phyloP scores from a whole-genome alignment of 2,888 invertebrate genomes.

The Gibbula magus region DNA sequence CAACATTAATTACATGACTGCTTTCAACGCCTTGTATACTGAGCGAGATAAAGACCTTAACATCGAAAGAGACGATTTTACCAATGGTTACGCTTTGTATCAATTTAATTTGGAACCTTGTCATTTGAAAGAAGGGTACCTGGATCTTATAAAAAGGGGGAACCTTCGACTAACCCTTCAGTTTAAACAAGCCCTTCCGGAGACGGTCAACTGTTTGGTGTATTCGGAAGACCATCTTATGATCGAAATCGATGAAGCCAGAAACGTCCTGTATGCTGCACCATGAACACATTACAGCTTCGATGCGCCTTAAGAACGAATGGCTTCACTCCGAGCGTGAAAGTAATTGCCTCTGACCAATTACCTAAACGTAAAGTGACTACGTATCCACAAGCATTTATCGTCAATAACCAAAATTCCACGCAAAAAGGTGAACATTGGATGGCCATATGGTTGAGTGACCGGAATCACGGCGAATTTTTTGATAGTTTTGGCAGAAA shows the following conservation, averaged over 20 bases:
- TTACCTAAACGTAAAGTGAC: not conserved
- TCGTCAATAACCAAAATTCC: not conserved
- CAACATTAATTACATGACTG: not conserved
- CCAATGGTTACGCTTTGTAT: not conserved
- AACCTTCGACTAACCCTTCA: constrained; percentile 6
- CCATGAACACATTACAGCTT: not conserved
- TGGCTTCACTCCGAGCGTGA: not conserved
- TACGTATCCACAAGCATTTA: not conserved
- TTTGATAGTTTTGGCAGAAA: constrained; percentile 25
- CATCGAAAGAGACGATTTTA: not conserved
- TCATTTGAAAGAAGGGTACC: not conserved
- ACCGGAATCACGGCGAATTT: not conserved
- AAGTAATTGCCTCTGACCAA: not conserved
- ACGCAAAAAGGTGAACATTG: not conserved
- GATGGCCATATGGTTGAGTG: not conserved
- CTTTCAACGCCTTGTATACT: not conserved
- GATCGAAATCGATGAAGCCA: constrained; percentile 19
- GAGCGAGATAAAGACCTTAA: not conserved
- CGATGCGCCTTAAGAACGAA: not conserved
- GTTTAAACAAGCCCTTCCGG: not conserved
- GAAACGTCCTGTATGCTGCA: not conserved
- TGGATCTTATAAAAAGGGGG: not conserved
- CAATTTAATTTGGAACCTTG: constrained; percentile 4
- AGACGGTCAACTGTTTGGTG: constrained; percentile 7
- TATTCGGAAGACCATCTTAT: constrained; percentile 16